A percentile compares a stretch with the other conserved stretches of the same genome.
These are phyloP conservation scores for Epicampocera succincta DNA, from an alignment of 2,888 invertebrate genomes.

Conservation along the genomic window DNA sequence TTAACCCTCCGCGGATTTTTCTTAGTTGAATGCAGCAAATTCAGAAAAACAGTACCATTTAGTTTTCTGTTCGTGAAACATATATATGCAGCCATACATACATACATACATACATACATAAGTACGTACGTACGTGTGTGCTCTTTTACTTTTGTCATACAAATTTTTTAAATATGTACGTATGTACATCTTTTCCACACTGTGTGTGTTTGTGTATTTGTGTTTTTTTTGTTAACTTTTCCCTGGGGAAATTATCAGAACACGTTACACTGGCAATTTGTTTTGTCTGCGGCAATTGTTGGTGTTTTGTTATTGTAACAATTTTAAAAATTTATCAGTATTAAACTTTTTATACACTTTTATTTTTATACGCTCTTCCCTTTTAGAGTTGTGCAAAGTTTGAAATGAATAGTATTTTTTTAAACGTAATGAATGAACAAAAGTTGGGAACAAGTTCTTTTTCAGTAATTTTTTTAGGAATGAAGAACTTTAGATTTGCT, in stretches of 20 bases:
- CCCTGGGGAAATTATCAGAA: constrained; percentile 65
- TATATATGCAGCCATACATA: too few species aligned
- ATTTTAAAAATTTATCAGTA: constrained; percentile 39
- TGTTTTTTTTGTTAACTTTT: constrained; percentile 44
- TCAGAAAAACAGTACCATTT: too few species aligned
- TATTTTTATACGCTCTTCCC: not conserved
- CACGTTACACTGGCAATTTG: constrained; percentile 46
- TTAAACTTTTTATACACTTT: constrained; percentile 36
- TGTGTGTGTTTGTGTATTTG: constrained; percentile 21
- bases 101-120: too few species aligned
- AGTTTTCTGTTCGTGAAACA: too few species aligned
- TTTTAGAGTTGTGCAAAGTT: constrained; percentile 46
- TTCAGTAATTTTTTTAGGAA: too few species aligned
- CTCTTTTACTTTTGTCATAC: too few species aligned
- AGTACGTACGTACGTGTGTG: too few species aligned
- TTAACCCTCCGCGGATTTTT: too few species aligned
- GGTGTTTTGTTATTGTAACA: constrained; percentile 46
- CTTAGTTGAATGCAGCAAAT: too few species aligned
- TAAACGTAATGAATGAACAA: constrained; percentile 9
- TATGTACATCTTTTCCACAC: not conserved
- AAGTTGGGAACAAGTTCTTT: too few species aligned
- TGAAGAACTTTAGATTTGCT: too few species aligned
- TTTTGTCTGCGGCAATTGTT: constrained; percentile 5
- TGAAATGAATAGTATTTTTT: constrained; percentile 37
- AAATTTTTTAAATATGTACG: not conserved